Percentiles rank a stretch among this genome's conserved stretches.
These are phyloP conservation scores for Lepidothrix coronata DNA, from an alignment of 2,113 vertebrate species.

Conservation along the genomic window DNA sequence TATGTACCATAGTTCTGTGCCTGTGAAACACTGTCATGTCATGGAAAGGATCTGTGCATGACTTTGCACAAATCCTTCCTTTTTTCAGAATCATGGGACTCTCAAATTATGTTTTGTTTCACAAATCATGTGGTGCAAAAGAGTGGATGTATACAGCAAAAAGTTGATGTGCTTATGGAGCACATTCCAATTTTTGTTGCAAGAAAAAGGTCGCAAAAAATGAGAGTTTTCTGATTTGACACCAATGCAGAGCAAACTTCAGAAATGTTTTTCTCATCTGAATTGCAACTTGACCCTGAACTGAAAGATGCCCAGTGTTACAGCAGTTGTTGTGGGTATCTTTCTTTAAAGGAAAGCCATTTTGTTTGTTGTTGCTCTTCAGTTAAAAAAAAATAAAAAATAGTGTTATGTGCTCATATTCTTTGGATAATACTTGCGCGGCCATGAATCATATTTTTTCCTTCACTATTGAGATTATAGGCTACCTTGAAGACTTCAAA, in stretches of 20 bases:
- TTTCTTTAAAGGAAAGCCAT: background rate
- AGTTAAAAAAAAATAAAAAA: background rate
- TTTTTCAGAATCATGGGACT: background rate
- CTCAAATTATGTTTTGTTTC: background rate
- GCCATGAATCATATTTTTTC: background rate
- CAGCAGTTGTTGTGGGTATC: background rate
- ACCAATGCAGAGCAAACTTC: background rate
- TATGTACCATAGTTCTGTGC: background rate
- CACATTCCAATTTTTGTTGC: background rate
- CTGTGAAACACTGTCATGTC: background rate
- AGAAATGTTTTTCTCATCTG: background rate
- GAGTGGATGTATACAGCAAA: background rate
- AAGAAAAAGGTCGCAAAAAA: background rate
- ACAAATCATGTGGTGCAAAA: background rate
- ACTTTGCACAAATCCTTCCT: background rate
- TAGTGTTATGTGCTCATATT: background rate
- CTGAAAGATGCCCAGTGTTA: background rate
- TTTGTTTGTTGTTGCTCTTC: accelerated
- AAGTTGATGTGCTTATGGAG: background rate
- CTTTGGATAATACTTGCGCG: background rate
- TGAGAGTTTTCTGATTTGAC: background rate
- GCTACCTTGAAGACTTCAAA: background rate
- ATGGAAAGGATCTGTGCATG: background rate
- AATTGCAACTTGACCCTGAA: background rate
- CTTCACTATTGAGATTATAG: background rate